Percentiles rank a stretch among this genome's conserved stretches.
Conservation (phyloP, 2,888 invertebrate species). For the Acanthopleura granulata region DNA sequence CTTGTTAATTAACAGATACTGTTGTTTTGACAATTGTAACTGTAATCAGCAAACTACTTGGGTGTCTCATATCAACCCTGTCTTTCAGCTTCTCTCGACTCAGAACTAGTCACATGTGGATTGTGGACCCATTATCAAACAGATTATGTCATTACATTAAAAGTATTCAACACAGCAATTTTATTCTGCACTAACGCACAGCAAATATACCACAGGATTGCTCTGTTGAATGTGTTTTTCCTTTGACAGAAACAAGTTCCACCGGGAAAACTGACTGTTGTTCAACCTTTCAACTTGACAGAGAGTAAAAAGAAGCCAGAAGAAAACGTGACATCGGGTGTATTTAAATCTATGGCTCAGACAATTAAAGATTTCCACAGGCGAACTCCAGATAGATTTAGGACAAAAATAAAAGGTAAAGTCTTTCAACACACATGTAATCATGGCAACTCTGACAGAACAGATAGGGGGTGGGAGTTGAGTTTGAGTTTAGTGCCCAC, state of each 20-base stretch:
- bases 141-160: no score
- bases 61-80: no score
- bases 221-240: not conserved
- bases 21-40: no score
- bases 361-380: conserved; percentile 74
- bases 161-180: not conserved
- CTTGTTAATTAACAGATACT: no score
- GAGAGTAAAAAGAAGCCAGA: conserved; percentile 32
- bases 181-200: not conserved
- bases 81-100: no score
- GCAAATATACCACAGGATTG: no score
- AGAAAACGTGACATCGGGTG: conserved; percentile 28
- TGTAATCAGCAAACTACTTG: no score
- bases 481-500: no score
- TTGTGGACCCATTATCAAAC: no score
- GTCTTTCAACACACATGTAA: not conserved
- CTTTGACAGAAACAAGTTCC: not conserved
- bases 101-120: no score
- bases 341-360: conserved; percentile 76
- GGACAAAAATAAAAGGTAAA: conserved; percentile 56
- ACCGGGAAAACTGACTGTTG: conserved; percentile 39
- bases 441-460: no score
- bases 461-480: no score
- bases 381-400: conserved; percentile 76
- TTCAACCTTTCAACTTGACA: conserved; percentile 63